Conservation (phyloP, 2,888 invertebrate genomes). For the Baronia brevicornis region DNA sequence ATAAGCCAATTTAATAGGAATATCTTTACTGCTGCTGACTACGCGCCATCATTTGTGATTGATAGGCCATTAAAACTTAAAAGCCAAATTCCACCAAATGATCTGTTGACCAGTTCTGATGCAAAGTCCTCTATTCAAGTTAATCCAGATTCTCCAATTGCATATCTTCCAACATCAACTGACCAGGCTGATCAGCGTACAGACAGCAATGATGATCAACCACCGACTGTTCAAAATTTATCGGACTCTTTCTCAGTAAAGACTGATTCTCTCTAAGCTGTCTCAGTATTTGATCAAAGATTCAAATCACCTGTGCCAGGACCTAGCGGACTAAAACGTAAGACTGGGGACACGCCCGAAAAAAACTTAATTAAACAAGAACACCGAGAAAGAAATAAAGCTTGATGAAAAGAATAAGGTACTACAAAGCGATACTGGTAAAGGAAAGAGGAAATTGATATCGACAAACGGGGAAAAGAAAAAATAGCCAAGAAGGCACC, state of each 20-base stretch:
- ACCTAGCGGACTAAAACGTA: conserved; percentile 16
- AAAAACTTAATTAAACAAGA: no score
- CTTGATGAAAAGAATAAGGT: conserved; percentile 15
- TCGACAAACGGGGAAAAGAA: conserved; percentile 10
- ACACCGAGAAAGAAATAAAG: conserved; percentile 18
- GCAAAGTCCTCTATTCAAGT: conserved; percentile 6
- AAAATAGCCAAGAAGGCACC: conserved; percentile 13
- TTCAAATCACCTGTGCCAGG: conserved; percentile 11
- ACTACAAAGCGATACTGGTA: conserved; percentile 15
- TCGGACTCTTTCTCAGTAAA: conserved; percentile 2
- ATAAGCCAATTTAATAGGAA: no score
- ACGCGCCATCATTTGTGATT: no score
- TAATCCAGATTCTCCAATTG: conserved; percentile 7
- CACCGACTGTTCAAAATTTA: conserved; percentile 4
- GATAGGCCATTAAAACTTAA: no score
- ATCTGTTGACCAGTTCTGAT: no score
- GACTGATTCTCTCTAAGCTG: conserved; percentile 5
- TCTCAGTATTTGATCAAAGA: conserved; percentile 5
- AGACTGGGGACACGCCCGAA: conserved; percentile 17
- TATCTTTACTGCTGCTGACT: no score
- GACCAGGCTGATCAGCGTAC: no score
- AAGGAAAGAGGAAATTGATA: conserved; percentile 13
- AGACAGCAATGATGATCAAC: no score
- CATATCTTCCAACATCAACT: no score
- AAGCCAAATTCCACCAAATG: no score